Conservation (phyloP, 1,140 invertebrate species). For the Pogonus chalceus region DNA sequence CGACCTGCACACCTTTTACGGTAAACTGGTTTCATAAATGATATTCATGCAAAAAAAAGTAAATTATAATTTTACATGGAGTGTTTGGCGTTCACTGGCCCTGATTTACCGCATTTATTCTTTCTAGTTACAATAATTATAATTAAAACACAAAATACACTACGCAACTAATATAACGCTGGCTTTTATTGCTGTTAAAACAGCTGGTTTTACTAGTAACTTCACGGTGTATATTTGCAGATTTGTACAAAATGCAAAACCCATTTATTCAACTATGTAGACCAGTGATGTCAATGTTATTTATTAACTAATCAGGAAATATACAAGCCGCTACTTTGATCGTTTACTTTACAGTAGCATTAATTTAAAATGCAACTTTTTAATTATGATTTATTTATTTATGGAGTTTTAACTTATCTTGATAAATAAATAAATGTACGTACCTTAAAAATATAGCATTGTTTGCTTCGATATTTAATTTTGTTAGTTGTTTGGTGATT, state of each 20-base stretch:
- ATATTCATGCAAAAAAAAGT: neutral
- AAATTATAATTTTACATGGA: neutral
- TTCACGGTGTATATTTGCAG: neutral
- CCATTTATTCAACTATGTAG: neutral
- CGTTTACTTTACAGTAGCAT: neutral
- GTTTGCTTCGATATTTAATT: too few relatives aligned
- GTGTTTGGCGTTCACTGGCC: neutral
- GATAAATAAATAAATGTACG: too few relatives aligned
- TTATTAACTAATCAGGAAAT: neutral
- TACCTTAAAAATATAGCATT: too few relatives aligned
- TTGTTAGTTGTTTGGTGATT: too few relatives aligned
- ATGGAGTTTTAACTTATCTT: too few relatives aligned
- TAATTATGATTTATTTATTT: too few relatives aligned
- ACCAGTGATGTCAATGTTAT: neutral
- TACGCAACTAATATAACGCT: neutral
- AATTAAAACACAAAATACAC: neutral
- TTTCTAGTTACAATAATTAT: neutral
- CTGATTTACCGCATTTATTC: neutral
- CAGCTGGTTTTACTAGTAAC: conserved; percentile 3
- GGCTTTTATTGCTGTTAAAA: neutral
- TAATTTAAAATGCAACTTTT: neutral
- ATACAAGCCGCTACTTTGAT: neutral
- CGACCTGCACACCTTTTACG: neutral
- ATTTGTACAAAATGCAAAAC: neutral
- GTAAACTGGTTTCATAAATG: neutral